Evolutionary conservation across 2,113 vertebrate species (phyloP), one percentile per base, ranked within the genome.

Genomic region (Heterotis niloticus): DNA sequence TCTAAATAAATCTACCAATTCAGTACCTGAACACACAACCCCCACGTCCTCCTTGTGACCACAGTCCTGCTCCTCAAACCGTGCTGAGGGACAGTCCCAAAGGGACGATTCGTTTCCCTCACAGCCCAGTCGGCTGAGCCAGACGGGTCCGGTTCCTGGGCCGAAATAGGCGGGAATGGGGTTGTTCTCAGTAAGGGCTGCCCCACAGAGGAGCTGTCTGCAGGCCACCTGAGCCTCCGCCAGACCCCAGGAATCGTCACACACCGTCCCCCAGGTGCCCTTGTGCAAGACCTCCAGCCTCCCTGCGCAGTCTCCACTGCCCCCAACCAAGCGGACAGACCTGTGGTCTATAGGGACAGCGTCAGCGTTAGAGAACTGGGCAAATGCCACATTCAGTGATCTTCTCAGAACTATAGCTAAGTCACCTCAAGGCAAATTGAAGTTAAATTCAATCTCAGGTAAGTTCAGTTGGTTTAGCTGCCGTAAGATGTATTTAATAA

Each of bases 11-110:
- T 2, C 3, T 44, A 2, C 34, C 34, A 44, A 44, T 44, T 7
- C 3, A 20, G 26, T 65, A 81, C 75, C 81, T 83, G 83, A 80
- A n/a, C 83, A 83, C 76, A 82, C 51, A 9, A 85, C 75, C 44
- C 81, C 74, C 26, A 82, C 84, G 57, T 85, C 84, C 60, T 82
- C 79, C 34, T 79, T 76, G 75, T 85, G 83, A n/a, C 52, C 16
- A 75, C 83, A 81, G 79, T 79, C 76, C 59, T 84, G 67, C 34
- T 77, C 64, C 56, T 79, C 80, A 77, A 64, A 84, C 70, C 56
- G 52, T 56, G 54, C 60, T 69, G 59, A 76, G 69, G 72, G 75
- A 80, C 81, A 85, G 65, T 64, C 76, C 82, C 80, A 83, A 24
- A 85, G 79, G 29, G 78, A 64, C 13, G 52, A 24, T 70, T 84